Evolutionary conservation across 2,113 vertebrate genomes (phyloP), one percentile per base, ranked within the genome.

Genomic region (Zingel zingel): DNA sequence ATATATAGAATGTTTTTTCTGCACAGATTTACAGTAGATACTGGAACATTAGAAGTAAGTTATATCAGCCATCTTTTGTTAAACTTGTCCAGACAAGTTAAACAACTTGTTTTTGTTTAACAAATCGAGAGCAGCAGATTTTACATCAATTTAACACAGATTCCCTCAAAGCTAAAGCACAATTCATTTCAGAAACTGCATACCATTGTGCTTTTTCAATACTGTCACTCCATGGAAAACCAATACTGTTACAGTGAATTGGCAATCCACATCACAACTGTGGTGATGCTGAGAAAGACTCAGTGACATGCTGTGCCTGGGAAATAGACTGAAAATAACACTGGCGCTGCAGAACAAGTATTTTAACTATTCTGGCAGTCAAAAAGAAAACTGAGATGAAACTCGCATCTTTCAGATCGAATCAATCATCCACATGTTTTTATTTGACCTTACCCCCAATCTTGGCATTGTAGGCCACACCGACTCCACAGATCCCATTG

Each of bases 401-500:
- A 64, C 47, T 8, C 62, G 48, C 33, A n/a, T 33, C 59, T 43
- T n/a, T 57, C 79, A 84, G 64, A 72, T 66, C 11, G 56, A 71
- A 82, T 79, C 30, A 71, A 66, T 86, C 72, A 84, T 66, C 15
- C 18, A 66, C 30, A 27, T 57, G 64, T 71, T 67, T 78, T 61
- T n/a, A 43, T 74, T 64, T 47, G 4, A 79, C 59, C 33, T 2
- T 91, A 99, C 98, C 98, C 97, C 98, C 98, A 0, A 99, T 99
- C 72, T 95, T 97, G 88, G 98, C 97, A 0, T 99, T 96, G 92
- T 97, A 99, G 1, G 98, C 98, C 83, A 99, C 97, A 0, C 98
- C 98, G 0, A 99, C 98, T 1, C 98, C 98, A 13, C 98, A 99
- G 90, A 99, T 96, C 0, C 96, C 97, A 0, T 99, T 99, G 95